A percentile compares a stretch with the other conserved stretches of the same genome.
Evolutionary conservation across 2,797 vertebrate species (phyloP).

Genomic region (Macropodus opercularis): DNA sequence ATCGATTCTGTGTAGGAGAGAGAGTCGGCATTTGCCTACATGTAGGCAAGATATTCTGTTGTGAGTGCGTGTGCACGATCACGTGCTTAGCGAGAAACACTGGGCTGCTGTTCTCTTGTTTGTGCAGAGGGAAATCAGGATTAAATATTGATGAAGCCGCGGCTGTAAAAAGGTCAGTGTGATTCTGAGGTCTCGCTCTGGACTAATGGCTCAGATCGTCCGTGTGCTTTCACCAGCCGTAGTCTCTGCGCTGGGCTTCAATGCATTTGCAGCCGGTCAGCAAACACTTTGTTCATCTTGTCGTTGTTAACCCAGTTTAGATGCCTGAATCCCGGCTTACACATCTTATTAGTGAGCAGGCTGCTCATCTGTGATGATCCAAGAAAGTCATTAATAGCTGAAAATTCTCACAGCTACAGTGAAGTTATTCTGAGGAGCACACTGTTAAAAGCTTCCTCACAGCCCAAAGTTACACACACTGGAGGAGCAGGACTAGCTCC

Average conservation of each 20-base stretch:
- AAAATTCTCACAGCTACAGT: background rate
- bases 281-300: too few relatives aligned
- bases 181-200: conserved; percentile 21
- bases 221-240: background rate
- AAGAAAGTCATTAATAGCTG: too few relatives aligned
- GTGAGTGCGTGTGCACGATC: background rate
- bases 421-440: too few relatives aligned
- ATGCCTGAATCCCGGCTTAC: background rate
- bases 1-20: conserved; percentile 18
- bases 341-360: background rate
- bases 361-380: too few relatives aligned
- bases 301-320: background rate
- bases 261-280: too few relatives aligned
- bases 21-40: conserved; percentile 1
- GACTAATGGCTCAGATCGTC: background rate
- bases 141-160: conserved; percentile 42
- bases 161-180: conserved; percentile 34
- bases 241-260: too few relatives aligned
- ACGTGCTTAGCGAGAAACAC: background rate
- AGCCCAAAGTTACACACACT: background rate
- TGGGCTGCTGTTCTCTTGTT: background rate
- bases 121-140: conserved; percentile 27
- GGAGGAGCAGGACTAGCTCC: conserved; percentile 6
- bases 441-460: background rate
- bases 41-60: conserved; percentile 23